These are phyloP conservation scores for Monochamus alternatus DNA, from an alignment of 2,888 invertebrate species.

Conservation along the genomic window DNA sequence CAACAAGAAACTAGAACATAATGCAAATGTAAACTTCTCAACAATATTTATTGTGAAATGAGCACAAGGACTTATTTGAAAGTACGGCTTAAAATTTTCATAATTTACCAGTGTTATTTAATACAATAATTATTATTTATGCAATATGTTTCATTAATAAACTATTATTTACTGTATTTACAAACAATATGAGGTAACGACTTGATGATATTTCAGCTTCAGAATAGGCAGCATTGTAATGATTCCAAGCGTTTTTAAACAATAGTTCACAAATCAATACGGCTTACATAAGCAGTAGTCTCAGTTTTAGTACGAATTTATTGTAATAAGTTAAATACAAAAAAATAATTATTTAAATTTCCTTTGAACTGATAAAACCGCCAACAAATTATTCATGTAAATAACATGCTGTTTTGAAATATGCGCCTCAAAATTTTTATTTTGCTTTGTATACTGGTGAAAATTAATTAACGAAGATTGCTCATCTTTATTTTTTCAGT, in stretches of 20 bases:
- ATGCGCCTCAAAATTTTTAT: neutral
- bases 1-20: conserved; percentile 45
- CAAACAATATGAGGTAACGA: conserved; percentile 27
- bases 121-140: conserved; percentile 53
- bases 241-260: neutral
- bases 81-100: conserved; percentile 58
- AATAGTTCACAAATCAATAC: neutral
- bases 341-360: no score
- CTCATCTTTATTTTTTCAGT: conserved; percentile 9
- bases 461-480: neutral
- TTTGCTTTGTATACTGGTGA: neutral
- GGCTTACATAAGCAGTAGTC: no score
- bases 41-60: conserved; percentile 56
- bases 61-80: conserved; percentile 61
- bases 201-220: conserved; percentile 12
- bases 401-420: no score
- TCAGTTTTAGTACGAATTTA: no score
- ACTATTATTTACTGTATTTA: conserved; percentile 34
- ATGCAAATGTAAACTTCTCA: conserved; percentile 41
- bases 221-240: conserved; percentile 1
- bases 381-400: no score
- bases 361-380: no score
- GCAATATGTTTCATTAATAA: conserved; percentile 46
- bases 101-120: conserved; percentile 56
- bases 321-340: no score